Conservation (phyloP, 2,797 vertebrate genomes). For the Gymnopithys bicolor region DNA sequence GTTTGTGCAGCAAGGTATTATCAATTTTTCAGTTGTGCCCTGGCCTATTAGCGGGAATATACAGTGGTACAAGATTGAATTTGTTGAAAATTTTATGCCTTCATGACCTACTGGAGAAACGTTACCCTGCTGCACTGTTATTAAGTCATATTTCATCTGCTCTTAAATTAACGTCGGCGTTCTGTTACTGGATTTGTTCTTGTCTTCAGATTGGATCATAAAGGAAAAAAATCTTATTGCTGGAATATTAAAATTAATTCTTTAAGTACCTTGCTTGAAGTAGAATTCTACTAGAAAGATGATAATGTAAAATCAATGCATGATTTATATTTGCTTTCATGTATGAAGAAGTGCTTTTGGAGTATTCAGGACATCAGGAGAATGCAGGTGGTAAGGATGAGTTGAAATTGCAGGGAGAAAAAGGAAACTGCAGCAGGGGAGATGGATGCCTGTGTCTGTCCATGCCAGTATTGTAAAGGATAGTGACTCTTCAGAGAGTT, state of each 20-base stretch:
- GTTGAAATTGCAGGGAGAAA: background rate
- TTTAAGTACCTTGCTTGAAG: conserved; percentile 54
- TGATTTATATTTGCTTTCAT: conserved; percentile 44
- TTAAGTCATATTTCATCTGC: conserved; percentile 78
- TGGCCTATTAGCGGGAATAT: conserved; percentile 70
- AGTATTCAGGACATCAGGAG: background rate
- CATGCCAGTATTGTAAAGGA: background rate
- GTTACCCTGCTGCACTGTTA: conserved; percentile 70
- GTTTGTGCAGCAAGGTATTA: conserved; percentile 66
- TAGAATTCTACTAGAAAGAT: conserved; percentile 46
- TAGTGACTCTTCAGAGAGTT: background rate
- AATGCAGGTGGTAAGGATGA: background rate
- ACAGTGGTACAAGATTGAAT: conserved; percentile 69
- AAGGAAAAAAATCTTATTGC: conserved; percentile 55
- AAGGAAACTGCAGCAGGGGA: background rate
- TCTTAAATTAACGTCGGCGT: conserved; percentile 73
- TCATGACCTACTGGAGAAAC: conserved; percentile 61
- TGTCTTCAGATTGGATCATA: conserved; percentile 70
- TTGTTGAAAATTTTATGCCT: conserved; percentile 76
- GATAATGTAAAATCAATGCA: conserved; percentile 43
- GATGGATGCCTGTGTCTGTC: fast-evolving
- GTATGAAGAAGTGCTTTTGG: background rate
- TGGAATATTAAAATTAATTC: conserved; percentile 75
- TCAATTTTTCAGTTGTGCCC: conserved; percentile 20
- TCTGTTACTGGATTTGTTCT: conserved; percentile 76